These are phyloP conservation scores for Manis crassicaudata DNA, from an alignment of 2,797 vertebrate species.

Conservation along the genomic window DNA sequence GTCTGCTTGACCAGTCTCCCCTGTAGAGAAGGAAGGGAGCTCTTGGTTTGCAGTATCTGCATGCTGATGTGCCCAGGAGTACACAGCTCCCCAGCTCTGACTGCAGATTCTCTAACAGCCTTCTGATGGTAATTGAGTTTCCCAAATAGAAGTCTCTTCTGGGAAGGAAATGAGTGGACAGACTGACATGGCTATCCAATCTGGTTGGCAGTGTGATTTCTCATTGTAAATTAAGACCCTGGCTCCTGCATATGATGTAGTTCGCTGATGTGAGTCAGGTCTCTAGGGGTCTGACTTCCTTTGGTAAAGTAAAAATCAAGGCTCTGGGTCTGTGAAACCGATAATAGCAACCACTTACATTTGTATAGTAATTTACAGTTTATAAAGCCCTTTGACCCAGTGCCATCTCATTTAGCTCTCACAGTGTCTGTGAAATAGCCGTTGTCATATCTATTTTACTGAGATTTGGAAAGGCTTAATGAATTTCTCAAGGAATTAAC, in stretches of 20 bases:
- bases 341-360: background rate
- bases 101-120: conserved; percentile 9
- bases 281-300: background rate
- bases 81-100: background rate
- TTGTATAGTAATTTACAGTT: background rate
- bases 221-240: background rate
- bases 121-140: conserved; percentile 20
- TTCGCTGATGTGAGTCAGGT: background rate
- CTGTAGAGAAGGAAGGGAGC: background rate
- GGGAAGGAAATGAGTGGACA: conserved; percentile 21
- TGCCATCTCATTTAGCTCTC: background rate
- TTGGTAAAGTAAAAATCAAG: background rate
- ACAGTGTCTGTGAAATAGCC: background rate
- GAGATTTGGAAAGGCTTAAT: conserved; percentile 13
- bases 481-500: background rate
- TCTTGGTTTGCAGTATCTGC: background rate
- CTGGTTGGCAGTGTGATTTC: background rate
- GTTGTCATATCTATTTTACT: background rate
- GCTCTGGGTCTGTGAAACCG: background rate
- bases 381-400: background rate
- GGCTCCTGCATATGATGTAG: background rate
- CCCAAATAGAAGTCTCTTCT: conserved; percentile 1
- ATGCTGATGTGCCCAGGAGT: background rate
- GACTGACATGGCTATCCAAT: background rate
- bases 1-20: background rate